Percentiles rank a stretch among this genome's conserved stretches.
Evolutionary conservation across 2,113 vertebrate genomes (phyloP).

Genomic region (Euleptes europaea): DNA sequence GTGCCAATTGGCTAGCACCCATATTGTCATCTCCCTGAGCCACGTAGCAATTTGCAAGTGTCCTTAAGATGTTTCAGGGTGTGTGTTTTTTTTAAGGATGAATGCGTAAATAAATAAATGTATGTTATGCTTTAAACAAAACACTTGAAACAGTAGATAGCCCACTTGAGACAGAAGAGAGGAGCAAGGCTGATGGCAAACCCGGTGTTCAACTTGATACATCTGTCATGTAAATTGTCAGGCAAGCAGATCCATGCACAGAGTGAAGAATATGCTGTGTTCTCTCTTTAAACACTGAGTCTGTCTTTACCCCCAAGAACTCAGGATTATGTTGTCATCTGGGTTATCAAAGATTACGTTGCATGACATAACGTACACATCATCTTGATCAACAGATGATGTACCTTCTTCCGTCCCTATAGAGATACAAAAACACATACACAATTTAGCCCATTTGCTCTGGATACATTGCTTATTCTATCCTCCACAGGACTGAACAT

Average conservation of each 20-base stretch:
- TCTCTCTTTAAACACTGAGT: not conserved
- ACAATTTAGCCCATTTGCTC: conserved; percentile 2
- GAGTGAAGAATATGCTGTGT: not conserved
- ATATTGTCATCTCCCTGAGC: not conserved
- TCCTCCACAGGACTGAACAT: not conserved
- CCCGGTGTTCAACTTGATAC: not conserved
- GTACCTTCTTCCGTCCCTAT: not conserved
- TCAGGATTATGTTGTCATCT: not conserved
- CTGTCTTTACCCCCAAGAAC: not conserved
- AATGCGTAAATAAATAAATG: not conserved
- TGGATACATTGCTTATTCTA: conserved; percentile 7
- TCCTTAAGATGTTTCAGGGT: not conserved
- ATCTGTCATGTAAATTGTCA: not conserved
- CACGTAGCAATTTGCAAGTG: not conserved
- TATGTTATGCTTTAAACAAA: not conserved
- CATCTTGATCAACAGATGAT: not conserved
- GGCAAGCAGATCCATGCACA: not conserved
- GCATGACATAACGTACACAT: not conserved
- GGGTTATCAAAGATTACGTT: not conserved
- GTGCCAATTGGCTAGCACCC: no score
- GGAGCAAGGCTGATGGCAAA: not conserved
- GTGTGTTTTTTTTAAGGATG: no score
- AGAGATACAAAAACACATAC: not conserved
- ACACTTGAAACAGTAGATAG: no score
- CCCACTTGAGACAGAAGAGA: not conserved